Evolutionary conservation across 2,888 invertebrate species (phyloP).

Genomic region (Strigamia maritima): DNA sequence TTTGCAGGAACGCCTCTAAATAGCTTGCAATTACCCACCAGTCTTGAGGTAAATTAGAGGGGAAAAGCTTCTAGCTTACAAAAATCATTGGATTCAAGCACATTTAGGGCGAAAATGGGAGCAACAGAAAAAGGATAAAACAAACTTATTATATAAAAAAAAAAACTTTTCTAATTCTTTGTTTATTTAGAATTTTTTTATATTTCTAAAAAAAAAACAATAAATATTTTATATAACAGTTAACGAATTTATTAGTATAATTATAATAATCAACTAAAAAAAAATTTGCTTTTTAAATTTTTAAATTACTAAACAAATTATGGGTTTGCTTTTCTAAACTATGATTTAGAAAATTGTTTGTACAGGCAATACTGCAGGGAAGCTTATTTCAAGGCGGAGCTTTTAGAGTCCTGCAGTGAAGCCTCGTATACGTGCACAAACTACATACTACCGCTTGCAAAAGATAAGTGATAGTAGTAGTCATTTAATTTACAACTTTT

Average conservation of each 20-base stretch:
- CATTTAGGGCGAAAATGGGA: background rate
- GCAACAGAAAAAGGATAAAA: background rate
- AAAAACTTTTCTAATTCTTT: background rate
- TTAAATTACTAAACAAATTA: no score
- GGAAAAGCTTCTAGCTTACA: conserved; percentile 23
- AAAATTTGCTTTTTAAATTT: no score
- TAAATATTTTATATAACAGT: no score
- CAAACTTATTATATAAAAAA: background rate
- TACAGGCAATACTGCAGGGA: background rate
- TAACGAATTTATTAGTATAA: no score
- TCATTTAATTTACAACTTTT: background rate
- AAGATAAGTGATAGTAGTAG: no score
- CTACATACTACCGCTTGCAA: background rate
- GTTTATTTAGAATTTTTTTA: background rate
- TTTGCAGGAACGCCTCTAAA: conserved; percentile 23
- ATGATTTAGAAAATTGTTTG: no score
- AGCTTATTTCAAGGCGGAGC: background rate
- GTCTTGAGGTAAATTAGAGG: conserved; percentile 23
- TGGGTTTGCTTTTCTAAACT: background rate
- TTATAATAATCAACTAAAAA: no score
- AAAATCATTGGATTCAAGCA: conserved; percentile 11
- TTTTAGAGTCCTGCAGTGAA: conserved; percentile 2
- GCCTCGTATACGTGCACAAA: background rate
- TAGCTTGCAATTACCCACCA: conserved; percentile 19
- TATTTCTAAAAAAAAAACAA: no score